Evolutionary conservation across 2,797 vertebrate species (phyloP), one percentile per base, ranked within the genome.

Genomic region (Lemur catta): DNA sequence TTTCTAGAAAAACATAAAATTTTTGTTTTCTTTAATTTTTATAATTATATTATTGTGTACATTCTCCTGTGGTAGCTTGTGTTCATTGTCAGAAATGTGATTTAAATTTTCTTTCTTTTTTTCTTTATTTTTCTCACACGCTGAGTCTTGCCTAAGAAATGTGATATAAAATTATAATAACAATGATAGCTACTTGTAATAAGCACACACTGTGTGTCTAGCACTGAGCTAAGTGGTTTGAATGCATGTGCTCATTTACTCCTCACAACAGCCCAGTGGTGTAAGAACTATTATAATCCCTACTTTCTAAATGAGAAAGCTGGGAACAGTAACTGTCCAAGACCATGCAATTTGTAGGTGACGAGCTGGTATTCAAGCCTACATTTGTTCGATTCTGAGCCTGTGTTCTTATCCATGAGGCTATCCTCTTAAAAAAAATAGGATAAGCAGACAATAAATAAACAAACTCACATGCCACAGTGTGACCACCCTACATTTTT

Each of bases 161-260:
- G 50, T 72, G 57, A 57, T 85, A 90, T 95, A 86, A 75, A 93
- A 69, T 90, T 84, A 57, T 92, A 84, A 48, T 91, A 74, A 85
- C 67, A 74, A 74, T 61, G 84, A 85, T 89, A 30, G 4, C 22
- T 88, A 63, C 61, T 72, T 76, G 72, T 63, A 76, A 48, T 75
- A 75, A 71, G 48, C 46, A 67, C 35, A 50, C 12, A 2, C 7
- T 30, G 43, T 89, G 80, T 46, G 17, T 93, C 35, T 78, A 57
- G 28, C 50, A 76, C 57, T 7, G n/a, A 46, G 28, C 76, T 82
- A 46, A 50, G 41, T 69, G 35, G 43, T 75, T 38, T 61, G 74
- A 81, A 86, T 50, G 9, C 33, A 48, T 57, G 33, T 61, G 48
- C 55, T 71, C 46, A 71, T 35, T 86, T 75, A 75, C 13, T n/a